phyloP scores from a whole-genome alignment of 2,888 invertebrate genomes.

The Pinctada fucata region DNA sequence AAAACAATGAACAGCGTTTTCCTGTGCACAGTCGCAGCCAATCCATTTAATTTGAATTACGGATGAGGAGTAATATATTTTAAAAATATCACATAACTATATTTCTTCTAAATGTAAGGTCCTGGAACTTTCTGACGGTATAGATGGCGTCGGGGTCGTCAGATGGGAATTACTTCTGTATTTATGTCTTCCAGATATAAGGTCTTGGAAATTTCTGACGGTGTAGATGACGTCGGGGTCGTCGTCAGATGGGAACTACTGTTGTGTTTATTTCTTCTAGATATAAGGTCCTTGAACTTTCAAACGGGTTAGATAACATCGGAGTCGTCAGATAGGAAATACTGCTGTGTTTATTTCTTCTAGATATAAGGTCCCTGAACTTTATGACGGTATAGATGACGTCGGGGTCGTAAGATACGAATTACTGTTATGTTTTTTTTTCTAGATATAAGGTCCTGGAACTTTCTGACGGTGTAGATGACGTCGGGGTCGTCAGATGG shows the following conservation, averaged over 20 bases:
- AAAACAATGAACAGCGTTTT: too few relatives aligned
- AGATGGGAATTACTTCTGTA: conserved; percentile 1
- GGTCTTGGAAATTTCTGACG: conserved; percentile 1
- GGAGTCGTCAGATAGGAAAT: not conserved
- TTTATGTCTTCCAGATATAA: conserved; percentile 1
- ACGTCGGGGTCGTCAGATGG: not conserved
- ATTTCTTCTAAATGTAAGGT: too few relatives aligned
- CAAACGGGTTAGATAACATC: not conserved
- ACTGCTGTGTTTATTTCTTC: conserved; percentile 1
- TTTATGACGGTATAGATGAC: not conserved
- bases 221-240: not conserved
- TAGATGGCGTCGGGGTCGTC: not conserved
- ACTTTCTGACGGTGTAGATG: not conserved
- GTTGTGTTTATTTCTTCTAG: conserved; percentile 3
- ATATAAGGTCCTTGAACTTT: not conserved
- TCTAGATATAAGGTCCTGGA: not conserved
- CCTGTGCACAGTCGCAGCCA: too few relatives aligned
- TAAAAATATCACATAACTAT: too few relatives aligned
- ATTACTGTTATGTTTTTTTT: not conserved
- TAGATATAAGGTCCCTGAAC: not conserved
- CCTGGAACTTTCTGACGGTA: conserved; percentile 1
- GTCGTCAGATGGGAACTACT: not conserved
- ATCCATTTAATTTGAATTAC: too few relatives aligned
- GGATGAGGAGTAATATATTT: too few relatives aligned
- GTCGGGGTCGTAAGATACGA: not conserved